Evolutionary conservation across 2,113 vertebrate species (phyloP).

Genomic region (Myodes glareolus): DNA sequence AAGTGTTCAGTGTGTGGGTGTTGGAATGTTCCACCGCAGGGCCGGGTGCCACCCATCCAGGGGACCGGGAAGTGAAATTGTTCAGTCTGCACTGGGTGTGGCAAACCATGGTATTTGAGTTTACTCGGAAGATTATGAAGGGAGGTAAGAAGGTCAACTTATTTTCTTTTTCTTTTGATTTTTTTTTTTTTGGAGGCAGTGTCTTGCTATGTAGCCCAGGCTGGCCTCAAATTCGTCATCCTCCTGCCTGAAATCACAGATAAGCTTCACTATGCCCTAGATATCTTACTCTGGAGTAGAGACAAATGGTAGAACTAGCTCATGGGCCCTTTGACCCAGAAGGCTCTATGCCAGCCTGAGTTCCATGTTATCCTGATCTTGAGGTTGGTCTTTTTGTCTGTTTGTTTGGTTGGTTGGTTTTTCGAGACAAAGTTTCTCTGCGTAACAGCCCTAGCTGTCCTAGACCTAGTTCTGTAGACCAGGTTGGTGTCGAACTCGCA

Average conservation of each 20-base stretch:
- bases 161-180: not conserved
- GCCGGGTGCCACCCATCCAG: not conserved
- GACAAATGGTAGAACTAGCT: not conserved
- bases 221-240: not conserved
- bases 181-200: not conserved
- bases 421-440: too few relatives aligned
- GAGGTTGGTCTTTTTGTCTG: not conserved
- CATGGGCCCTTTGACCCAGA: not conserved
- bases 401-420: too few relatives aligned
- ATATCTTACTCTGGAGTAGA: not conserved
- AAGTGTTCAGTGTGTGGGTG: not conserved
- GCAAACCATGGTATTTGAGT: accelerated
- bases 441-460: too few relatives aligned
- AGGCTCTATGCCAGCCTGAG: too few relatives aligned
- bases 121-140: not conserved
- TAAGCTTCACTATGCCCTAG: not conserved
- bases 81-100: not conserved
- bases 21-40: not conserved
- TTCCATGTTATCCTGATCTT: not conserved
- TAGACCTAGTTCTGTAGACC: too few relatives aligned
- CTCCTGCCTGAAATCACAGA: not conserved
- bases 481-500: too few relatives aligned
- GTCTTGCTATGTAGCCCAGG: not conserved
- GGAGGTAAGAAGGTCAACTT: not conserved
- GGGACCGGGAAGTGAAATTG: slow-evolving; percentile 73